Evolutionary conservation across 2,888 invertebrate genomes (phyloP), one percentile per base, ranked within the genome.

Genomic region (Geophilus truncorum): DNA sequence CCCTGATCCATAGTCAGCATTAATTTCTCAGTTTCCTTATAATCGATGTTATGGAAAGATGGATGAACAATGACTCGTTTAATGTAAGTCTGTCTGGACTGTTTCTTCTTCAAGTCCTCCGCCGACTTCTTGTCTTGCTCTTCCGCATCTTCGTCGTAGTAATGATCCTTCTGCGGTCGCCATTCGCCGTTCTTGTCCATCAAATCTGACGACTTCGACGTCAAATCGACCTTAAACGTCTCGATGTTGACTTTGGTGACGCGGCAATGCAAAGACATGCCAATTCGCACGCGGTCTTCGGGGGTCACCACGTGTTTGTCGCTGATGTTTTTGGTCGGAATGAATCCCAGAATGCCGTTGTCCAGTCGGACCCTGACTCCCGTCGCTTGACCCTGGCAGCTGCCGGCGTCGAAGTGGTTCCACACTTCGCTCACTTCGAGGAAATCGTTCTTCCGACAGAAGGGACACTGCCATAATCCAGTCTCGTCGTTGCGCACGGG

Each of bases 21-120:
- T 80, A 96, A 89, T 85, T 94, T 94, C 85, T 97, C 95, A 0
- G 97, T 96, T 86, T 97, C 96, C 0, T 92, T 92, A 87, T 92
- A 97, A 2, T 95, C 94, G 84, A 98, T 95, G 86, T 99, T 99
- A 84, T 97, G 94, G 90, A 99, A 99, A 10, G 95, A 92, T 0
- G 98, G 97, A 88, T 99, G 99, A 6, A 97, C 95, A 82, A 99
- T 98, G 0, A 99, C 98, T 18, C 99, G 91, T 86, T 97, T 98
- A 32, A 96, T 93, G 85, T 97, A 97, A 30, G 94, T 93, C 87
- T 93, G 93, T 4, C 93, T 90, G 83, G 93, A 92, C 85, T 95
- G 93, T 6, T 92, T 90, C 86, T 94, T 94, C 82, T 87, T 86
- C 85, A 94, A 95, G 10, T 92, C 90, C 80, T 92, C 92, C 84